Percentiles rank a stretch among this genome's conserved stretches.
Evolutionary conservation across 2,888 invertebrate genomes (phyloP).

Genomic region (Abscondita cerata): DNA sequence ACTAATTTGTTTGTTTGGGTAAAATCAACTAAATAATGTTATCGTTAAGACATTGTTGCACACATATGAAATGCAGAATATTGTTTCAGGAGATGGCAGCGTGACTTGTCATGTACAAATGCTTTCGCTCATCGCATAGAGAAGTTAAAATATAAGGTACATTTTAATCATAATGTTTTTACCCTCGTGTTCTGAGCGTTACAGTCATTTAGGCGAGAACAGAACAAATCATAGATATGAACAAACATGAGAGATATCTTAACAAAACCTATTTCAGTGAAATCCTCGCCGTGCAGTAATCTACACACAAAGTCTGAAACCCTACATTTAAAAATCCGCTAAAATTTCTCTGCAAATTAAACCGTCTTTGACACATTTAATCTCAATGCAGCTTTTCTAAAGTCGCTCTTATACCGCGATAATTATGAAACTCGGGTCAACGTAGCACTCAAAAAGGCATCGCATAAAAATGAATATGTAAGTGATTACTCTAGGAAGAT

Average conservation of each 20-base stretch:
- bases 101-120: background rate
- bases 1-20: too few relatives aligned
- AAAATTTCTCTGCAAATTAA: constrained; percentile 60
- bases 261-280: constrained; percentile 54
- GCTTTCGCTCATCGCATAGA: constrained; percentile 5
- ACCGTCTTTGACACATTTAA: constrained; percentile 59
- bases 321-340: constrained; percentile 57
- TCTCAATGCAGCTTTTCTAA: constrained; percentile 46
- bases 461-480: constrained; percentile 36
- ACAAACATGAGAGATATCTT: constrained; percentile 51
- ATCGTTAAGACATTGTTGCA: too few relatives aligned
- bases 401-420: constrained; percentile 26
- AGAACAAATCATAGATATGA: constrained; percentile 53
- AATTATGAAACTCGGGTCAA: constrained; percentile 31
- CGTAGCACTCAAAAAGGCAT: constrained; percentile 29
- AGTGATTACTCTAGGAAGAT: constrained; percentile 47
- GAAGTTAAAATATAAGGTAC: constrained; percentile 19
- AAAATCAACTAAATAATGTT: too few relatives aligned
- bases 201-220: constrained; percentile 56
- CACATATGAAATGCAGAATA: too few relatives aligned
- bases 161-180: constrained; percentile 54
- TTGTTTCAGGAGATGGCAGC: background rate
- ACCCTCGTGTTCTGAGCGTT: constrained; percentile 45
- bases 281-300: constrained; percentile 49
- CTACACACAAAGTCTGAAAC: constrained; percentile 52